Evolutionary conservation across 2,888 invertebrate species (phyloP), one percentile per base, ranked within the genome.

Genomic region (Tyria jacobaeae): DNA sequence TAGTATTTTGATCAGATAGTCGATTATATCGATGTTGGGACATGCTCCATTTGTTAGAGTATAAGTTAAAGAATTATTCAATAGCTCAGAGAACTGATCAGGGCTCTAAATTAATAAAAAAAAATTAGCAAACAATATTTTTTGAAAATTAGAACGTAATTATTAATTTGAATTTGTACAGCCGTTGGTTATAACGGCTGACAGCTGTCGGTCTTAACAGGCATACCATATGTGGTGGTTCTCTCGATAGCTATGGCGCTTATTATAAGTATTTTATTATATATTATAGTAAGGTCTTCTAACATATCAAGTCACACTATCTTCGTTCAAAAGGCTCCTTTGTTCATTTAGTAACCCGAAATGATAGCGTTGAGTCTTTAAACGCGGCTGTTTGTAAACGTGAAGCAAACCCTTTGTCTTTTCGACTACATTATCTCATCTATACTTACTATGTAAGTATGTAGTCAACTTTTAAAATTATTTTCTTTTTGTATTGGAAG

Each of bases 111-210:
- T 31, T 9, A 49, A 50, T 27, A n/a, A 41, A 17, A 12, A 3
- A 48, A 24, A 52, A 24, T 9, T 15, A 17, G n/a, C 10, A 12
- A 39, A n/a, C 25, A 10, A 10, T n/a, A 48, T 41, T 37, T 57
- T 64, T 10, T 58, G n/a, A n/a, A 60, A 68, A 58, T 58, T 27
- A 25, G 52, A 64, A 64, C 57, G 55, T 57, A 63, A 60, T 60
- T 62, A 54, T 69, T 62, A 83, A 84, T 84, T 86, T 82, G 77
- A 85, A 83, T 76, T 62, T 66, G 61, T n/a, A 53, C n/a, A 37
- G 24, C 81, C 68, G 77, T 78, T 74, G 58, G 51, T 57, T 62
- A 74, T 85, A 83, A 88, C 86, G 85, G 82, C 67, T 78, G 83
- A 77, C 88, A 88, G 86, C 82, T 88, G 89, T 76, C 68, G 70